These are phyloP conservation scores for cattle (Bos taurus) DNA, from an alignment of 2,113 vertebrate species.

Conservation along the genomic window DNA sequence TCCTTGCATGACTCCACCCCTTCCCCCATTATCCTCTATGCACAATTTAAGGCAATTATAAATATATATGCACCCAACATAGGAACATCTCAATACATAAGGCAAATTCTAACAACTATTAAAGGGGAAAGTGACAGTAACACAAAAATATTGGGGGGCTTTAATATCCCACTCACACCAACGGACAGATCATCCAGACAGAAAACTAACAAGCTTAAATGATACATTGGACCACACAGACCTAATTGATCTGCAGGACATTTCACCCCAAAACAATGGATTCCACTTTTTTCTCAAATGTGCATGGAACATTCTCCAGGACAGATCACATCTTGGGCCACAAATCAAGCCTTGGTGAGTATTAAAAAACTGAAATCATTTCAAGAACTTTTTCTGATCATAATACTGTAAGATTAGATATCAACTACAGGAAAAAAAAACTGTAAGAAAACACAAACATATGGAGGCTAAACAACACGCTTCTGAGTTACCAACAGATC, in stretches of 20 bases:
- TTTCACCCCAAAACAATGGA: not conserved
- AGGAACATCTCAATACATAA: not conserved
- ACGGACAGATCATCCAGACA: not conserved
- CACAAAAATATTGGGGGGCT: not conserved
- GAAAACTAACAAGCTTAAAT: not conserved
- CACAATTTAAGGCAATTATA: not conserved
- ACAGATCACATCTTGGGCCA: not conserved
- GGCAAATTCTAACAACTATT: not conserved
- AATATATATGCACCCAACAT: not conserved
- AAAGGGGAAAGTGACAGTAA: not conserved
- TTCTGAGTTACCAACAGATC: not conserved
- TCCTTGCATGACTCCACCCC: too few species aligned
- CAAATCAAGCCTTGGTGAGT: not conserved
- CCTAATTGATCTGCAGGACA: not conserved
- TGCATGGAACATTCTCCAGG: not conserved
- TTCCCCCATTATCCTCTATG: too few species aligned
- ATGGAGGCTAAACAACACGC: not conserved
- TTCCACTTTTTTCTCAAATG: not conserved
- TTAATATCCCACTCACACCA: not conserved
- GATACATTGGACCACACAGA: not conserved
- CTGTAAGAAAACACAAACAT: not conserved
- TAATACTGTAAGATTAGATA: not conserved
- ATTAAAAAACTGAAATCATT: not conserved
- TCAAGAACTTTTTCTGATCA: not conserved
- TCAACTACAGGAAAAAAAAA: not conserved